Evolutionary conservation across 2,797 vertebrate genomes (phyloP).

Genomic region (Sebastes nivosus): DNA sequence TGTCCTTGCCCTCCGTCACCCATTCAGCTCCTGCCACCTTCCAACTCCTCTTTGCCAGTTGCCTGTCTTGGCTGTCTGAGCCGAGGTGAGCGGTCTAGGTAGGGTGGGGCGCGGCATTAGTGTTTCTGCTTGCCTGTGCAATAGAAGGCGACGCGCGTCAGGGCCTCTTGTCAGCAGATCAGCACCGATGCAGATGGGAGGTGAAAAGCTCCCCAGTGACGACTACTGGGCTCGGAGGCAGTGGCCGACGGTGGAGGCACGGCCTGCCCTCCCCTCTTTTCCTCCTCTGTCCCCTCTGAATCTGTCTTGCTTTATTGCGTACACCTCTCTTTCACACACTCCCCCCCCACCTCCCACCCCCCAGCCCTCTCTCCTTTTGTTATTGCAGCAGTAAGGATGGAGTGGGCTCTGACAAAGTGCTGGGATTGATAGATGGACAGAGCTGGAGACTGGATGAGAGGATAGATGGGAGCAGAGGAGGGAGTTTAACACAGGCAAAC

Average conservation of each 20-base stretch:
- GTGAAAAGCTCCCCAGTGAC: conserved; percentile 87
- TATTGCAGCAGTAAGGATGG: conserved; percentile 89
- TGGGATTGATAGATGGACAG: conserved; percentile 98
- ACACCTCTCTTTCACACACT: conserved; percentile 28
- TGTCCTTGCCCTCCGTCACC: conserved; percentile 46
- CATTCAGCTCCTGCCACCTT: conserved; percentile 46
- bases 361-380: conserved; percentile 70
- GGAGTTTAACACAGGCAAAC: conserved; percentile 98
- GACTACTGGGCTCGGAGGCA: conserved; percentile 37
- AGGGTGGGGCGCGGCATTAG: conserved; percentile 86
- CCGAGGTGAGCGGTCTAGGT: conserved; percentile 80
- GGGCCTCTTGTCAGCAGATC: conserved; percentile 91
- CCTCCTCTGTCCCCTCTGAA: conserved; percentile 47
- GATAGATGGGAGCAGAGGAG: conserved; percentile 95
- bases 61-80: conserved; percentile 70
- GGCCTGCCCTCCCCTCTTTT: conserved; percentile 11
- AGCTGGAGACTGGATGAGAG: conserved; percentile 96
- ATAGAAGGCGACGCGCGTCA: conserved; percentile 91
- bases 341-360: background rate
- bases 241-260: conserved; percentile 27
- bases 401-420: conserved; percentile 98
- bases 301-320: conserved; percentile 56
- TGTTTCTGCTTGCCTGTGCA: conserved; percentile 97
- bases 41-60: conserved; percentile 53
- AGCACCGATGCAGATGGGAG: conserved; percentile 87